These are phyloP conservation scores for Phrixothrix hirtus DNA, from an alignment of 2,888 invertebrate species.

Conservation along the genomic window DNA sequence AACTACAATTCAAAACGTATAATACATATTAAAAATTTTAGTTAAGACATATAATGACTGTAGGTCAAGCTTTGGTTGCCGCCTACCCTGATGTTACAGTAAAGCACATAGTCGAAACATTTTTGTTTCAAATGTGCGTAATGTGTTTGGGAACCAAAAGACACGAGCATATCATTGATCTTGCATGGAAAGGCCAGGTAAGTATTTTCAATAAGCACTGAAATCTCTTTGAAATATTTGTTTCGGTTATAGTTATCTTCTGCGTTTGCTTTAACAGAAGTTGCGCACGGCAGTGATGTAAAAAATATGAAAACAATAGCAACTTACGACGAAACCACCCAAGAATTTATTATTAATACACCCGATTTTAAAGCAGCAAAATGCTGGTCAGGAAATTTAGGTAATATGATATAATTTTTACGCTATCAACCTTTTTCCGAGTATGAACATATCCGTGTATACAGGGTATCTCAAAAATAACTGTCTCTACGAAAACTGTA, in stretches of 20 bases:
- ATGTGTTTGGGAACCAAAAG: conserved; percentile 76
- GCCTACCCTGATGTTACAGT: conserved; percentile 74
- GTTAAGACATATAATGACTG: conserved; percentile 73
- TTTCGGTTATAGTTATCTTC: conserved; percentile 18
- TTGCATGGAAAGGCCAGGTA: conserved; percentile 73
- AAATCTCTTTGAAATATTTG: conserved; percentile 1
- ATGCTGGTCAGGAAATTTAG: conserved; percentile 94
- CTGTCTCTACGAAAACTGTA: not conserved
- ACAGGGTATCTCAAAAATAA: too few relatives aligned
- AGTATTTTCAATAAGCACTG: conserved; percentile 25
- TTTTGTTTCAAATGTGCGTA: conserved; percentile 73
- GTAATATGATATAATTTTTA: conserved; percentile 51
- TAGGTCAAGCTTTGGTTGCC: conserved; percentile 74
- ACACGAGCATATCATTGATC: conserved; percentile 69
- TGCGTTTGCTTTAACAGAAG: conserved; percentile 83
- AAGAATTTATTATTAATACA: conserved; percentile 85
- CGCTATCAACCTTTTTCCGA: too few relatives aligned
- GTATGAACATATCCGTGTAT: too few relatives aligned
- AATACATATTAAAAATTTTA: too few relatives aligned
- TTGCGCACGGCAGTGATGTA: conserved; percentile 93
- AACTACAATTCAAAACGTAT: too few relatives aligned
- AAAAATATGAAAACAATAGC: conserved; percentile 89
- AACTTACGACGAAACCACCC: conserved; percentile 74
- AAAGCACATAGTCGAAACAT: conserved; percentile 76
- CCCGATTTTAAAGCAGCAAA: conserved; percentile 95